Percentiles rank a stretch among this genome's conserved stretches.
These are phyloP conservation scores for Umimayanthus kanabou DNA, from an alignment of 92 coral and sea anemone species.

Conservation along the genomic window DNA sequence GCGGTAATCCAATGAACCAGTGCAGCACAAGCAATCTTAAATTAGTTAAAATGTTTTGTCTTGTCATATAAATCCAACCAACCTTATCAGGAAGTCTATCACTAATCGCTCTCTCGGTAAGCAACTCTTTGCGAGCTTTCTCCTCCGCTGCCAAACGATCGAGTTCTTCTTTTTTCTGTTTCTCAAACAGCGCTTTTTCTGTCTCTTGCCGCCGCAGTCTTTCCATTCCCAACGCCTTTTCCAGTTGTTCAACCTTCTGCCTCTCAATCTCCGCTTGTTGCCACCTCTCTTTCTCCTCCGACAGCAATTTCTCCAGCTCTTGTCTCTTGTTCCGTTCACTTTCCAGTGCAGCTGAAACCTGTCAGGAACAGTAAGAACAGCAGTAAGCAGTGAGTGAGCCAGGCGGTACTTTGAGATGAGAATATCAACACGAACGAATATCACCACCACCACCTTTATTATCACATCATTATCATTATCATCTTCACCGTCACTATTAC, in stretches of 20 bases:
- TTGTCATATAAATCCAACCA: background rate
- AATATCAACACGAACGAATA: too few relatives aligned
- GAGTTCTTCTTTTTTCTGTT: constrained; percentile 84
- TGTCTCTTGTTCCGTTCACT: constrained; percentile 74
- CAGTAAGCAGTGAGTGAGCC: background rate
- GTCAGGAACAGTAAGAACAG: background rate
- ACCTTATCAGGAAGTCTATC: constrained; percentile 81
- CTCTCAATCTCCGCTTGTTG: constrained; percentile 56
- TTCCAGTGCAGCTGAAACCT: constrained; percentile 66
- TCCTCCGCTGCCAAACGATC: constrained; percentile 85
- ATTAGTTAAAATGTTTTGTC: too few relatives aligned
- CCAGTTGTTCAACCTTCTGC: constrained; percentile 76
- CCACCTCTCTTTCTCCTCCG: constrained; percentile 67
- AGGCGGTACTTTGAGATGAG: background rate
- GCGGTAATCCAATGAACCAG: too few relatives aligned
- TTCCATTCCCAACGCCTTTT: constrained; percentile 82
- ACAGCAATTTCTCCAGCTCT: constrained; percentile 73
- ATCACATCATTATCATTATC: too few relatives aligned
- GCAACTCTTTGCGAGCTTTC: constrained; percentile 75
- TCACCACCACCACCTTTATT: too few relatives aligned
- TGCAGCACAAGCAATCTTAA: too few relatives aligned
- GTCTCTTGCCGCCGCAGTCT: constrained; percentile 86
- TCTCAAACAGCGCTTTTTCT: constrained; percentile 80
- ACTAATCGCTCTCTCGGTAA: constrained; percentile 81
- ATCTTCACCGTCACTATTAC: too few relatives aligned